These are phyloP conservation scores for Gambusia yucatana DNA, from an alignment of 2,797 vertebrate genomes.

Conservation along the genomic window DNA sequence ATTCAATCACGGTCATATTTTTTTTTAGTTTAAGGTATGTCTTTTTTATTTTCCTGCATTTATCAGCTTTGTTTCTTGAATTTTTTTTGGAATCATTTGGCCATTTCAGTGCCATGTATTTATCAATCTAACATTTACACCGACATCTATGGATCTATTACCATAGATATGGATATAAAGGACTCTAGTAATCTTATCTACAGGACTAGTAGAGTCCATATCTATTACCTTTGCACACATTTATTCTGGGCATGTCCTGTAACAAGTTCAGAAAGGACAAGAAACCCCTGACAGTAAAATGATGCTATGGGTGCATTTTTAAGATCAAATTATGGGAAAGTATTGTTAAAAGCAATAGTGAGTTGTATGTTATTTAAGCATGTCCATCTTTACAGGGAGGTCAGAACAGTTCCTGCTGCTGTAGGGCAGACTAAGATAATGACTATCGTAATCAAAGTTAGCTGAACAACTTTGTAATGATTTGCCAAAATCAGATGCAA, in stretches of 20 bases:
- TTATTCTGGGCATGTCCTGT: background rate
- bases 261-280: background rate
- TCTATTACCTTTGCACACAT: background rate
- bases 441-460: background rate
- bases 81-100: background rate
- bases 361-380: background rate
- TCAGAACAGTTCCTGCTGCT: slow-evolving; percentile 2
- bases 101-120: background rate
- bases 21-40: background rate
- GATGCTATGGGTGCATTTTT: background rate
- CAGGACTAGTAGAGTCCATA: background rate
- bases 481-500: background rate
- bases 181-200: too few species aligned
- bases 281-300: background rate
- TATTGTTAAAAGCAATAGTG: background rate
- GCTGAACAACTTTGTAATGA: background rate
- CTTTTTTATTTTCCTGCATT: background rate
- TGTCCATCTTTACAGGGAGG: background rate
- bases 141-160: background rate
- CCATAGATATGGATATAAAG: too few species aligned
- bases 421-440: slow-evolving; percentile 15
- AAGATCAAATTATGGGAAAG: background rate
- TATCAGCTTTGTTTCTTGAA: background rate
- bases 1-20: background rate
- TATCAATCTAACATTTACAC: background rate